Evolutionary conservation across 2,113 vertebrate species (phyloP), one percentile per base, ranked within the genome.

Genomic region (Leptobrachium leishanense): DNA sequence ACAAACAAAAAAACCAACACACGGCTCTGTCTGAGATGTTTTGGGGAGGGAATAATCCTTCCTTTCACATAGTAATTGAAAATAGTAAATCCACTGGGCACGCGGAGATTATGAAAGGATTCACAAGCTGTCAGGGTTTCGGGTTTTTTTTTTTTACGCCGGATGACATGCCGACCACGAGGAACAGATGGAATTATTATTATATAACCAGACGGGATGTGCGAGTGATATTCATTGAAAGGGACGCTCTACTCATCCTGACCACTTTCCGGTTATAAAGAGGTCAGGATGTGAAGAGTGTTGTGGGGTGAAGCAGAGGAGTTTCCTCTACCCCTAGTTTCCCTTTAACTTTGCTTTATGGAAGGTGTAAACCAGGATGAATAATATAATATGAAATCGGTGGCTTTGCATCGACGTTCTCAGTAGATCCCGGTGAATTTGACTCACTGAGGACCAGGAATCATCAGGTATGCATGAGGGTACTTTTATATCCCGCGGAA

Each of bases 41-140:
- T 81, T 81, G 71, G 77, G 70, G 63, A 71, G 20, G 20, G 42
- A 74, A 81, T 81, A 81, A 81, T 81, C 78, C 72, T 81, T 74
- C 54, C 64, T 74, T 81, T 74, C 78, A 81, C 64, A 68, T 74
- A 44, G 78, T 81, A 81, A 81, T 74, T 81, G 78, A 81, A 81
- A 81, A 81, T 31, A 59, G 77, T 65, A 79, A 79, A 79, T 79
- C 77, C 77, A 79, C 77, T 68, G 77, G 77, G 71, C 72, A 62
- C 71, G 41, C 64, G 46, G 59, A 74, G 78, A 81, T 81, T 81
- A 81, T 81, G 78, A 74, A 81, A 74, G 74, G 78, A 81, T 81
- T 81, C 78, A 74, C 78, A 81, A 81, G 78, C 78, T 81, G 78
- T 81, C 78, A 68, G 65, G 20, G 20, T 31, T 31, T 31, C 20